A percentile compares a stretch with the other conserved stretches of the same genome.
Evolutionary conservation across 2,113 vertebrate species (phyloP).

Genomic region (Riparia riparia): DNA sequence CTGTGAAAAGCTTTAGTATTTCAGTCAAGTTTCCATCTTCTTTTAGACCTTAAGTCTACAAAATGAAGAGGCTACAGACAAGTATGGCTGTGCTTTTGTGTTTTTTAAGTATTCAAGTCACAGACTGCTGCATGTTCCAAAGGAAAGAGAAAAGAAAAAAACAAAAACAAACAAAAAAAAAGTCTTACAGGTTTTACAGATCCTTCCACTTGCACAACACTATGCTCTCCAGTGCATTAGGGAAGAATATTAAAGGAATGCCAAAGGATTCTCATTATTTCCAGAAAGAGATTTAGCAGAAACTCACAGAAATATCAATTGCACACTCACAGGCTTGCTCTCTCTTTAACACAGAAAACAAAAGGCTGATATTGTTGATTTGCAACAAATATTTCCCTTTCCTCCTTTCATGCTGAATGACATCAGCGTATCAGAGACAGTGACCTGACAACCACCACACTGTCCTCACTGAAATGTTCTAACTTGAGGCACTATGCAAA

Average conservation of each 20-base stretch:
- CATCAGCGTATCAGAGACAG: not conserved
- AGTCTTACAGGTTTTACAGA: not conserved
- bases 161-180: not conserved
- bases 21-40: not conserved
- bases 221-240: not conserved
- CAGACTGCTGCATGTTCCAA: not conserved
- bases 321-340: not conserved
- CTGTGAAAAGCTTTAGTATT: not conserved
- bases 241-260: not conserved
- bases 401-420: not conserved
- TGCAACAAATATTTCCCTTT: not conserved
- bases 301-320: not conserved
- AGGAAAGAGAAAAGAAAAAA: not conserved
- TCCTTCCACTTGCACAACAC: not conserved
- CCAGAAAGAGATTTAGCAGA: not conserved
- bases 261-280: not conserved
- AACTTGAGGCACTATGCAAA: not conserved
- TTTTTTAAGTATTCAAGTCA: not conserved
- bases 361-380: not conserved
- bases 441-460: not conserved
- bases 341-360: not conserved
- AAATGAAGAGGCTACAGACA: not conserved
- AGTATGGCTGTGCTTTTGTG: not conserved
- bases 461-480: not conserved
- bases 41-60: not conserved